Base-by-base conservation (phyloP, 2,797 vertebrate species). In the Myotis planiceps region DNA sequence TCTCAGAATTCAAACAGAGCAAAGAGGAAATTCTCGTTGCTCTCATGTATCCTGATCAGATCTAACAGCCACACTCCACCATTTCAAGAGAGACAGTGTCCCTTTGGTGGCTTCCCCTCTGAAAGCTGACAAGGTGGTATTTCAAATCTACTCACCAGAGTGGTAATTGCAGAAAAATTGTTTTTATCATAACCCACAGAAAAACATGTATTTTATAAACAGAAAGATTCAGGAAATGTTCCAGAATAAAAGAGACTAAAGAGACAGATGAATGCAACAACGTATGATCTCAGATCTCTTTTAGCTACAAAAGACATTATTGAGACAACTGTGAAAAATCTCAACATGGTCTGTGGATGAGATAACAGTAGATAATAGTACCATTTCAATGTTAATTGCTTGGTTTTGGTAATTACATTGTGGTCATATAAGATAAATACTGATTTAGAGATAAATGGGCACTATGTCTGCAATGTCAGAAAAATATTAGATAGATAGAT, bases 191-290 rank as follows among this genome's bases (percentile, higher is more conserved):
- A 49, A 90, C 45, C 55, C 27, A 66, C 21, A 58, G 21, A 88
- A 15, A 90, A 83, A 65, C 16, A 16, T 9, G 18, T 87, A 69
- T 53, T 90, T 93, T 78, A 71, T 82, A 39, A 71, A 94, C 84
- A 94, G 32, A 79, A 72, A 74, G 21, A 88, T 66, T 79, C 51
- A 58, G 83, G 10, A 92, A 84, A 34, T n/a, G 21, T n/a, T 92
- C 72, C 65, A 96, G 65, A 91, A 92, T 92, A 49, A 49, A 81
- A 78, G 23, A 39, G 12, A 63, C 15, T 45, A 72, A 60, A 81
- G 37, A 91, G 37, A 49, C 71, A 79, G 53, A 88, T 19, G 71
- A 91, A 58, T 39, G 21, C 7, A 34, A 32, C 47, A 88, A 39
- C 39, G 72, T 32, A 32, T 3, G 32, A 63, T 27, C 45, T 69